Base-by-base conservation (phyloP, 1,140 invertebrate genomes). In the Philopotamus ludificatus region DNA sequence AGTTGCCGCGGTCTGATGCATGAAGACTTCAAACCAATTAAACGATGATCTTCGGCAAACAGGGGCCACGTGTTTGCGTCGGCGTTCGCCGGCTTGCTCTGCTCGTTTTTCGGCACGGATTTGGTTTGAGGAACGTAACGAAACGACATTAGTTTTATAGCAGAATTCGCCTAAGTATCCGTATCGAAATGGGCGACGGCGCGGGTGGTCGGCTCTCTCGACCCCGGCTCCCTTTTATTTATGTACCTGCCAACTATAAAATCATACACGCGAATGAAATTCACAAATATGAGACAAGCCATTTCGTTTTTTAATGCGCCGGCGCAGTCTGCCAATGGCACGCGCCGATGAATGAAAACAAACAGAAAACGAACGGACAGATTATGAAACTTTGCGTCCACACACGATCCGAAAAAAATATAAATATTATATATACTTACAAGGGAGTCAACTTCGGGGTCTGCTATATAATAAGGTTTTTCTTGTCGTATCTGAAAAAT, bases 371-470 rank as follows among this genome's bases (percentile, higher is more conserved):
- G 28, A 12, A 34, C 28, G 28, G 12, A 34, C 28, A 7, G 28
- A n/a, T n/a, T 34, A 34, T 12, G 28, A 34, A 34, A 34, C 4
- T 12, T 4, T 12, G 28, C 28, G 28, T 34, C 28, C 28, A 34
- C 28, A 34, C 4, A 4, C 12, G 28, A 34, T 34, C 28, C 16
- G 15, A 53, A 26, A 12, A 21, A 3, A 16, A 51, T 51, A 8
- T 21, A 25, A 53, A 26, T 15, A 4, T n/a, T 4, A 57, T 28
- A 8, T 67, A 75, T 83, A 94, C 93, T 96, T 86, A 97, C 94
- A 86, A 98, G 87, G 84, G 93, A 95, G 84, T 98, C 95, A 80
- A 98, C 91, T 89, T 97, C 95, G 75, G 93, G 93, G 84, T 97
- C 94, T 76, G 95, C 94, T 84, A 94, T 92, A 83, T 97, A 97